Base-by-base conservation (phyloP, 2,888 invertebrate genomes). In the Dicyrtoma fusca region DNA sequence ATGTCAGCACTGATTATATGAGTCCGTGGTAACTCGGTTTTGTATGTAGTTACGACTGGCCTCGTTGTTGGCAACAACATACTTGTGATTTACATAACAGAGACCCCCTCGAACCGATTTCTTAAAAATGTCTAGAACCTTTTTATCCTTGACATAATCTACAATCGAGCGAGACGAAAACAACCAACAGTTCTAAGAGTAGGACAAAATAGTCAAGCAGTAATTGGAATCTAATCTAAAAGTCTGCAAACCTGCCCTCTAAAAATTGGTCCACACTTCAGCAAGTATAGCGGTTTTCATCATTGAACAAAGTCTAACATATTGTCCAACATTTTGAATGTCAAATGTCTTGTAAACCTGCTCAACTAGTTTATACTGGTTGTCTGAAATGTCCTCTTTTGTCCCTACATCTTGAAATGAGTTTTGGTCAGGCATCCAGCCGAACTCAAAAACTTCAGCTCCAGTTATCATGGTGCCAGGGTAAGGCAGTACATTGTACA, bases 121-220 rank as follows among this genome's bases (percentile, higher is more conserved):
- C 3, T 13, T 1, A 11, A 57, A 8, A 1, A 57, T 3, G 1
- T 57, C 57, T 14, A 57, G 1, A 14, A 57, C 26, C 1, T 4
- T 19, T 57, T 13, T 13, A 57, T 57, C 57, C 1, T 8, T 10
- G 10, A 57, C 5, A 23, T 57, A 57, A 3, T 63, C 21, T 10
- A 63, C 6, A 5, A 45, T 14, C 13, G 21, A 21, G 5, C 23
- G 11, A 4, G 45, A 17, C 13, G 5, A 8, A 44, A 5, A 63
- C 19, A 63, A 23, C 14, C 44, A 63, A 21, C 63, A 42, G 5
- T 61, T 14, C 63, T 21, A 63, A 21, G 17, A 44, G 19, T 21
- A 63, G 1, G 45, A 21, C 1, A 21, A 13, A 17, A 21, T 47
- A 4, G 63, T 63, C 8, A 19, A 63, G 4, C 11, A 14, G 13